Evolutionary conservation across 2,113 vertebrate genomes (phyloP).

Genomic region (Oxyura jamaicensis): DNA sequence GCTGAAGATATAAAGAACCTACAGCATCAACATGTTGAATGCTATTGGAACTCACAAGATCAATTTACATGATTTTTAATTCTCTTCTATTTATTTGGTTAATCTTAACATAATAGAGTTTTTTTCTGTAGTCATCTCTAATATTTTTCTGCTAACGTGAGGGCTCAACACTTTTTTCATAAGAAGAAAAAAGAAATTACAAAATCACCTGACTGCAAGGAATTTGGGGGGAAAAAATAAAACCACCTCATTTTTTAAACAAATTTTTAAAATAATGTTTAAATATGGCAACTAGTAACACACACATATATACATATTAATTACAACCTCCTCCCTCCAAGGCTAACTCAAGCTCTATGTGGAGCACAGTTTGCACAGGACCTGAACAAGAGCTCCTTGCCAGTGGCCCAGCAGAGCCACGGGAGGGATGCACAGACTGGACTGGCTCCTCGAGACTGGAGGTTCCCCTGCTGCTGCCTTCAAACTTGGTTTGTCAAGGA

Average conservation of each 20-base stretch:
- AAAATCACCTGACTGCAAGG: not conserved
- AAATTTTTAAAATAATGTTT: not conserved
- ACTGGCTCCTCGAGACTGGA: accelerated
- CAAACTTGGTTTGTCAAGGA: not conserved
- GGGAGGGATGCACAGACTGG: not conserved
- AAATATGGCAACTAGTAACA: not conserved
- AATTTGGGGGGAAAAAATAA: not conserved
- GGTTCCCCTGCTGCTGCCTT: not conserved
- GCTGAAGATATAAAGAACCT: not conserved
- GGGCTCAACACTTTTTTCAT: not conserved
- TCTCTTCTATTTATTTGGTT: constrained; percentile 1
- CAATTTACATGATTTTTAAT: not conserved
- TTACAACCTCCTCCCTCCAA: not conserved
- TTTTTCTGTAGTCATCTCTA: not conserved
- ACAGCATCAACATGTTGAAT: not conserved
- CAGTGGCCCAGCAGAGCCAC: not conserved
- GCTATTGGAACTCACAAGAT: not conserved
- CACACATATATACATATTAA: not conserved
- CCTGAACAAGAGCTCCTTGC: not conserved
- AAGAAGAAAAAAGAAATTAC: not conserved
- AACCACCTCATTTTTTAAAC: not conserved
- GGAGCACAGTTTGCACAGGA: not conserved
- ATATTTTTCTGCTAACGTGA: not conserved
- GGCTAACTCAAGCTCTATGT: accelerated
- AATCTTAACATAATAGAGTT: not conserved